Conservation (phyloP, 2,888 invertebrate genomes). For the Acanthoscelides obtectus region DNA sequence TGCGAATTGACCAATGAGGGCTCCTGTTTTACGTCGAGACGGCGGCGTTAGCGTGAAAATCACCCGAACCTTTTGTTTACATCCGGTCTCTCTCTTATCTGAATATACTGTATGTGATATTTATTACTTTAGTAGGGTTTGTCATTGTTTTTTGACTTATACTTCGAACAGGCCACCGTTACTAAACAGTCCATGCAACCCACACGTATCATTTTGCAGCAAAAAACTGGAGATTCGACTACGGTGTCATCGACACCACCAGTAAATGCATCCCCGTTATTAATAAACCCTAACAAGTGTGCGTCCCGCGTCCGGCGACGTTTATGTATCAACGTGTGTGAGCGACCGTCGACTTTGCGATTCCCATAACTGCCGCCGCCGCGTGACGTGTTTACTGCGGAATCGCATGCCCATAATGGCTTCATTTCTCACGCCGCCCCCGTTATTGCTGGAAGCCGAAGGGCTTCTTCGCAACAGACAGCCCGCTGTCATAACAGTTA, state of each 20-base stretch:
- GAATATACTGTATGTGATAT: too few species aligned
- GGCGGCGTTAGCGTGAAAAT: too few species aligned
- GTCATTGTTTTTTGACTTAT: too few species aligned
- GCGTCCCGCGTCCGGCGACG: neutral
- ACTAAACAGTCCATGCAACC: too few species aligned
- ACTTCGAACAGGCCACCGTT: too few species aligned
- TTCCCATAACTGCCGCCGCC: constrained; percentile 24
- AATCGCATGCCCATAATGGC: constrained; percentile 35
- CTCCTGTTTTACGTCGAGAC: too few species aligned
- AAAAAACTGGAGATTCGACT: too few species aligned
- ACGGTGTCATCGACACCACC: neutral
- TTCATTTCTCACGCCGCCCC: constrained; percentile 37
- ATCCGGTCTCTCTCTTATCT: too few species aligned
- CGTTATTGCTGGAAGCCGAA: constrained; percentile 7
- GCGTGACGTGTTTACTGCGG: constrained; percentile 28
- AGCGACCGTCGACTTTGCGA: constrained; percentile 18
- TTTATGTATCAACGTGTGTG: neutral
- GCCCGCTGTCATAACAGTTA: neutral
- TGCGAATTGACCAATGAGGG: too few species aligned
- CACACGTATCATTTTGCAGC: too few species aligned
- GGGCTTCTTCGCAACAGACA: neutral
- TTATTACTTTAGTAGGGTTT: too few species aligned
- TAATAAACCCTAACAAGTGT: neutral
- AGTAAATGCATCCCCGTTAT: neutral
- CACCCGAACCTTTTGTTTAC: too few species aligned